Base-by-base conservation (phyloP, 2,113 vertebrate genomes). In the Eubucco bourcierii region DNA sequence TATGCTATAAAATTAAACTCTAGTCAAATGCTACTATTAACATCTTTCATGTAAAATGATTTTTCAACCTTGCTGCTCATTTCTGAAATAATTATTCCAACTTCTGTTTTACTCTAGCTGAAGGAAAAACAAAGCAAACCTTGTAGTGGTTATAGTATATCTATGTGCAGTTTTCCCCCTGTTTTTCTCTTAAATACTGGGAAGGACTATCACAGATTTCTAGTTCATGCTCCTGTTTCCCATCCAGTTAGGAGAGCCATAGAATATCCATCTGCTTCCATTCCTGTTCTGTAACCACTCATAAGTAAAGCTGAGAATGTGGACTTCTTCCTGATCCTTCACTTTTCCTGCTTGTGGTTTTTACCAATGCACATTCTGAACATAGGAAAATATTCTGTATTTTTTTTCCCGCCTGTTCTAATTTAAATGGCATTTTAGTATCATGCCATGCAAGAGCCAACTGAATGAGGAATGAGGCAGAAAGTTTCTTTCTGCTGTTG, bases 231-330 rank as follows among this genome's bases (percentile, higher is more conserved):
- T 82, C 10, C 18, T 52, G 11, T 18, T 67, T 71, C 25, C 17
- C 47, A 50, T 28, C 34, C 12, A 15, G 0, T 5, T 0, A 0
- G 6, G 28, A 23, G 3, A 1, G 39, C 6, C 28, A 52, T 31
- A 52, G 53, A 33, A 50, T 23, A 9, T 31, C 31, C 31, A 0
- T 15, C 7, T 11, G 41, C 6, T 24, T 63, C 27, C 21, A 2
- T 17, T 80, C 63, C 46, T 11, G 3, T n/a, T 10, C 72, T 3
- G 0, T 7, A 39, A 27, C 16, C 1, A 1, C 13, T 81, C n/a
- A 34, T 44, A 7, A 59, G 34, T 44, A 70, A 59, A 73, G 50
- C 9, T 37, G 67, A 71, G 10, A 76, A 47, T 28, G 10, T 71
- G 31, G 6, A 13, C n/a, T 87, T 80, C 64, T 60, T 84, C 15